Conservation (phyloP, 35 echinoderm and acorn worm species). For the Acanthaster planci region DNA sequence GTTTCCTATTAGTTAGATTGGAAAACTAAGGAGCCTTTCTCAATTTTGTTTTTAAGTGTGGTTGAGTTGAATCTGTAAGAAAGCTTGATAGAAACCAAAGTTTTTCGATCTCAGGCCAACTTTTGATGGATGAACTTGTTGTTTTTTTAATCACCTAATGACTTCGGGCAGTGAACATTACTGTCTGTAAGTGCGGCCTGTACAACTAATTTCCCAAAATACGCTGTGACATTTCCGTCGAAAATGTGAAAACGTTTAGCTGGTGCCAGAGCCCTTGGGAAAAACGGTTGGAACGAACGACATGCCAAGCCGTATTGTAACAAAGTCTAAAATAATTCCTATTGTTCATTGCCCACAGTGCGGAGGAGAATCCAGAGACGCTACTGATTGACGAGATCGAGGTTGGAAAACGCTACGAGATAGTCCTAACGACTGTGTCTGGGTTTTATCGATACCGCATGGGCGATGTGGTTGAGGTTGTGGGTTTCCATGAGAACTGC, state of each 20-base stretch:
- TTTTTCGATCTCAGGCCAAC: too few species aligned
- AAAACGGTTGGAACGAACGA: neutral
- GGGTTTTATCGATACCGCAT: slow-evolving; percentile 61
- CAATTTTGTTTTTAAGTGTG: too few species aligned
- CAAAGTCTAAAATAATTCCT: neutral
- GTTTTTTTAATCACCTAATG: too few species aligned
- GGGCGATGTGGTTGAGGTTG: slow-evolving; percentile 55
- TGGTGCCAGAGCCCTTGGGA: neutral
- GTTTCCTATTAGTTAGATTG: too few species aligned
- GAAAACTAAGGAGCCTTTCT: too few species aligned
- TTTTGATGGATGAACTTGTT: too few species aligned
- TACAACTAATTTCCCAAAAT: neutral
- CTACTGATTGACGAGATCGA: slow-evolving; percentile 52
- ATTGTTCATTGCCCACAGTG: neutral
- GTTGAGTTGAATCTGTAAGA: too few species aligned
- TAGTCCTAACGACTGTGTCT: slow-evolving; percentile 37
- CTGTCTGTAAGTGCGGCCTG: neutral
- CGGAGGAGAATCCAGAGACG: slow-evolving; percentile 36
- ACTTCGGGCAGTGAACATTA: too few species aligned
- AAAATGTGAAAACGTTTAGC: neutral
- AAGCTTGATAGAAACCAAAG: too few species aligned
- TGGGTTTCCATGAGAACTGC: slow-evolving; percentile 46
- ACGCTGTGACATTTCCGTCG: neutral
- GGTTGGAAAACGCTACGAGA: slow-evolving; percentile 44
- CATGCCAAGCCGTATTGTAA: neutral